These are phyloP conservation scores for Keiferia lycopersicella DNA, from an alignment of 2,888 invertebrate species.

Conservation along the genomic window DNA sequence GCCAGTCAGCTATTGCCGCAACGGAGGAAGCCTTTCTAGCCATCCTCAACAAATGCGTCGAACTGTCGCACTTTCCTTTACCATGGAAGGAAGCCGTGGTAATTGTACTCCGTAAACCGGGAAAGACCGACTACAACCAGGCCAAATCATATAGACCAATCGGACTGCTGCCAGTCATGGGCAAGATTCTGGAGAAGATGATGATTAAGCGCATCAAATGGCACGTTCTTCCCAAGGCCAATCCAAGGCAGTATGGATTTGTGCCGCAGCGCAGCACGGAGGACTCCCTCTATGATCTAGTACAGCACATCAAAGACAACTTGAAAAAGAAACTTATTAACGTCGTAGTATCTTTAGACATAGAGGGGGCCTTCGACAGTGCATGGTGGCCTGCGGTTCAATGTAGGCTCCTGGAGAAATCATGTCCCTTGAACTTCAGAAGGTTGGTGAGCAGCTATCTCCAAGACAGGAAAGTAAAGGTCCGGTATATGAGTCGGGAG, in stretches of 20 bases:
- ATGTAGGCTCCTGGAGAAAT: not conserved
- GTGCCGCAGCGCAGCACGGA: conserved; percentile 4
- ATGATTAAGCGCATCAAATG: not conserved
- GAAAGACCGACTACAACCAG: not conserved
- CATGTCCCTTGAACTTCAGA: not conserved
- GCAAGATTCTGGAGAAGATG: conserved; percentile 6
- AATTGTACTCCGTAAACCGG: not conserved
- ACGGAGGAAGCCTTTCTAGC: not conserved
- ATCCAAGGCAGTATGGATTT: not conserved
- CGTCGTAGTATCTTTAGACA: not conserved
- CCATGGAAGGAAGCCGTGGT: conserved; percentile 4
- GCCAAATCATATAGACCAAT: conserved; percentile 2
- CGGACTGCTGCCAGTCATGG: not conserved
- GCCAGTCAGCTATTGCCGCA: not conserved
- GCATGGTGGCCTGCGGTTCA: conserved; percentile 31
- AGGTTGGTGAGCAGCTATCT: not conserved
- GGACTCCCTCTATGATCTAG: conserved; percentile 21
- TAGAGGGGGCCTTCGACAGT: conserved; percentile 18
- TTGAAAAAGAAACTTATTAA: not conserved
- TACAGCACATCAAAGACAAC: not conserved
- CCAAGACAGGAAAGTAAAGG: not conserved
- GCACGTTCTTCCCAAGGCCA: not conserved
- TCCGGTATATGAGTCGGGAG: not conserved
- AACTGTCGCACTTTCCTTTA: not conserved
- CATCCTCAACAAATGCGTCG: not conserved